Base-by-base conservation (phyloP, 2,797 vertebrate genomes). In the Neoniphon sammara region DNA sequence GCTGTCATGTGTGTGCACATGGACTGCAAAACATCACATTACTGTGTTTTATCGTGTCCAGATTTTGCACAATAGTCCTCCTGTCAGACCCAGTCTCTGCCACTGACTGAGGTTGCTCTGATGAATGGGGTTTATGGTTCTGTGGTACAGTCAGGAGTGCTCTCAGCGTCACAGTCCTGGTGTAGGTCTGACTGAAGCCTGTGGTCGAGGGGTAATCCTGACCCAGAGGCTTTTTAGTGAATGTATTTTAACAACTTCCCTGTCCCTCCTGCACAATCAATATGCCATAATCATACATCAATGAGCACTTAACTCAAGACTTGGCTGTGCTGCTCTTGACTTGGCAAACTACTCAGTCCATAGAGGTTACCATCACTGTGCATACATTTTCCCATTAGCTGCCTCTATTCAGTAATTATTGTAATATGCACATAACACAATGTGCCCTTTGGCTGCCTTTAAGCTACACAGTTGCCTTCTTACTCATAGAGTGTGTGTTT, bases 51-150 rank as follows among this genome's bases (percentile, higher is more conserved):
- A 36, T 66, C 57, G 10, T 17, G 15, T 76, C 64, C 57, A 74
- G 53, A 5, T 31, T 61, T 70, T 79, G 50, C 73, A 85, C 85
- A 82, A 65, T 64, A n/a, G 71, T 53, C 53, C 58, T 23, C 66
- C 70, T 85, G 76, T 89, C 62, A 53, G 50, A 44, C 27, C 15
- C 53, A 42, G 71, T 73, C 77, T 66, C 70, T 79, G 64, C 67
- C 39, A 49, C 34, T 49, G 73, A 50, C 50, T 57, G 53, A 66
- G 61, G 47, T 66, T 46, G 20, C n/a, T 59, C 36, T 75, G 66
- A 74, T 61, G 66, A 59, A 30, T 27, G 7, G 2, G 10, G 21
- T 42, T 71, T 34, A 56, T 66, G 31, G 54, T 42, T 80, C 63
- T 84, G 75, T 47, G 79, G 63, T 62, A 5, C 31, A 77, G 63